Evolutionary conservation across 2,797 vertebrate genomes (phyloP).

Genomic region (Columba guinea): DNA sequence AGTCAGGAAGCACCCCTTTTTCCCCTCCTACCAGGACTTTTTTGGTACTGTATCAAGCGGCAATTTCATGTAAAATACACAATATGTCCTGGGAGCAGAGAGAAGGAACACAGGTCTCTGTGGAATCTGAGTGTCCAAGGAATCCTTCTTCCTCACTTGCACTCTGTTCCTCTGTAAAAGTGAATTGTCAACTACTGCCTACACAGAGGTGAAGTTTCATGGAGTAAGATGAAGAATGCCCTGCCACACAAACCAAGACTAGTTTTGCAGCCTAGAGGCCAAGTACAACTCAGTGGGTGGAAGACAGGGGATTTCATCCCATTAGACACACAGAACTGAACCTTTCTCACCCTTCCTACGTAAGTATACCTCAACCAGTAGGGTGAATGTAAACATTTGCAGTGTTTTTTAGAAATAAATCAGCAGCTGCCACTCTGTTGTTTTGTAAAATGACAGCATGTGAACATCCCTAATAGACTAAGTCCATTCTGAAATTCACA

Average conservation of each 20-base stretch:
- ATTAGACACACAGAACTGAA: neutral
- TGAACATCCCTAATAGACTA: neutral
- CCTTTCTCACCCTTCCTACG: neutral
- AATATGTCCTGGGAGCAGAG: neutral
- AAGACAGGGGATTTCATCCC: neutral
- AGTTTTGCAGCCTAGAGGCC: neutral
- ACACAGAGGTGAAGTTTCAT: neutral
- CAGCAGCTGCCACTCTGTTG: neutral
- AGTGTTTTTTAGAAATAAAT: neutral
- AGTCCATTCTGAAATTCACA: neutral
- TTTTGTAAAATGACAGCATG: neutral
- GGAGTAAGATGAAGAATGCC: neutral
- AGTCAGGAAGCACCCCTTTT: neutral
- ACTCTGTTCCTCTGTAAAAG: neutral
- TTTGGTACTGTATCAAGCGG: neutral
- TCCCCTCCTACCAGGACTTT: neutral
- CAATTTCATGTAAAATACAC: neutral
- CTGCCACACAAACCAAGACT: neutral
- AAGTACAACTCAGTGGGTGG: neutral
- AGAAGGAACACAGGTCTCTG: neutral
- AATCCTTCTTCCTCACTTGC: neutral
- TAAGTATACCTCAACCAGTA: neutral
- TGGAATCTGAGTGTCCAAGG: neutral
- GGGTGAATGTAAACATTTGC: neutral
- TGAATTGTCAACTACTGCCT: neutral